Evolutionary conservation across 2,888 invertebrate genomes (phyloP).

Genomic region (Trissolcus brochymenae): DNA sequence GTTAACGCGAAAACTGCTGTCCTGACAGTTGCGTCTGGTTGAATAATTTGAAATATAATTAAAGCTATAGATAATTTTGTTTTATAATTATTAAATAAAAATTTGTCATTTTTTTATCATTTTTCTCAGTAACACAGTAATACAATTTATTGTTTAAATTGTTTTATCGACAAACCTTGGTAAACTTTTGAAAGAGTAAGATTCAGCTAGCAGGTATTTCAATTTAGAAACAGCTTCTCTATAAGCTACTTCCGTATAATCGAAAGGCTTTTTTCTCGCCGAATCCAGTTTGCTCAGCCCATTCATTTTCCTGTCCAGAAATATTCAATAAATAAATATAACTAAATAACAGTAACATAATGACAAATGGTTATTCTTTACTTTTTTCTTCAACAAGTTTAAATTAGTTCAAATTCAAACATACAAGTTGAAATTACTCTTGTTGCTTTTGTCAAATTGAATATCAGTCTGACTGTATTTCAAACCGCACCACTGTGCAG

Average conservation of each 20-base stretch:
- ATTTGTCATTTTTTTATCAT: no score
- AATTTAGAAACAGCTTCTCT: conserved; percentile 89
- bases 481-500: no score
- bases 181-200: conserved; percentile 80
- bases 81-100: background rate
- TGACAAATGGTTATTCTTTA: no score
- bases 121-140: no score
- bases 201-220: conserved; percentile 86
- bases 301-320: conserved; percentile 68
- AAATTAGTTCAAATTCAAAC: no score
- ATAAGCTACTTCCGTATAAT: conserved; percentile 90
- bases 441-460: no score
- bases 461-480: no score
- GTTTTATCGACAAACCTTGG: conserved; percentile 29
- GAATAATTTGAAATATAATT: background rate
- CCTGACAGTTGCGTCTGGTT: conserved; percentile 30
- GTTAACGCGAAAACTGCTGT: conserved; percentile 41
- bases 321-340: background rate
- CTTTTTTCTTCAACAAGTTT: no score
- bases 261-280: conserved; percentile 81
- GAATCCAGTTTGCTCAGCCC: conserved; percentile 76
- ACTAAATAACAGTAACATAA: no score
- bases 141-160: background rate
- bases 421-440: no score
- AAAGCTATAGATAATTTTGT: background rate